Base-by-base conservation (phyloP, 2,113 vertebrate species). In the Smithornis capensis region DNA sequence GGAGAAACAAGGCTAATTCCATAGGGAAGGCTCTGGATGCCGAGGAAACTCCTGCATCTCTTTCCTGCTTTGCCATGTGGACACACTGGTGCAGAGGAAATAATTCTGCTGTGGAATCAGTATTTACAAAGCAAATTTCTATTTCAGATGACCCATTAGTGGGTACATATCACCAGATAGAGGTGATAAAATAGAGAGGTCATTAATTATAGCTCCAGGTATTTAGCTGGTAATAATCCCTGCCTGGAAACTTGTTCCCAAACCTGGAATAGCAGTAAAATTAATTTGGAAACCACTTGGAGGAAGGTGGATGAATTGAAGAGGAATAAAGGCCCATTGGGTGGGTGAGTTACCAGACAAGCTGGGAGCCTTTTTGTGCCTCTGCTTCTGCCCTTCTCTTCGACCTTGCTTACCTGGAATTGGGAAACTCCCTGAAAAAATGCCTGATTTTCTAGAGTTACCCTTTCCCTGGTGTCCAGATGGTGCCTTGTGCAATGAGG, bases 71-170 rank as follows among this genome's bases (percentile, higher is more conserved):
- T 89, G 29, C 29, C 64, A 10, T 6, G 14, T 1, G 1, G 73
- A 50, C n/a, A 37, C 27, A 10, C 25, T 21, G 25, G 42, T 2
- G 15, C 65, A 23, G 15, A 56, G 55, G 57, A 59, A 71, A 84
- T 31, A 0, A 0, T 71, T 49, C 31, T 1, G 15, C 38, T 49
- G 23, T 10, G 33, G 27, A 37, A 27, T 6, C 40, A 33, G 8
- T 5, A 21, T 44, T 83, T 57, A 22, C 50, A 74, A 74, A 86
- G 44, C 33, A 52, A 59, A 55, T 63, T 50, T 71, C 69, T 85
- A 2, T 29, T 89, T 67, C 69, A 76, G 5, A 71, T 63, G 63
- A 49, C 35, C n/a, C 14, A 6, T 79, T 47, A 42, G 33, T 65
- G 57, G 22, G 50, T 56, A 47, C 31, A 12, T 13, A 69, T 47